Percentiles rank a stretch among this genome's conserved stretches.
phyloP scores from a whole-genome alignment of 2,113 vertebrate species.

The Lynx canadensis region DNA sequence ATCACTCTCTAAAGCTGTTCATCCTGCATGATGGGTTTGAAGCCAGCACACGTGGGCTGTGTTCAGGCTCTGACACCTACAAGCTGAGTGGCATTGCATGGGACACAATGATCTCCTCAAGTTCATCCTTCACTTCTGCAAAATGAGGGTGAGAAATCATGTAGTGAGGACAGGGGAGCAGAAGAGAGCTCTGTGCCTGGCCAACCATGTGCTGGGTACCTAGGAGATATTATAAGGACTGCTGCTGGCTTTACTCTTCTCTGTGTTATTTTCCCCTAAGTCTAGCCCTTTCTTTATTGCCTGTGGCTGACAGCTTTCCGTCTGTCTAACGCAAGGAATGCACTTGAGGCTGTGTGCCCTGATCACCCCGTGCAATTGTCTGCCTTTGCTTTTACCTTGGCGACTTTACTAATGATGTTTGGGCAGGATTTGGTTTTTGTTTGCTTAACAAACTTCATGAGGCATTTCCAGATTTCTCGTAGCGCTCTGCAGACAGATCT shows the following conservation, averaged over 20 bases:
- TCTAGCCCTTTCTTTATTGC: background rate
- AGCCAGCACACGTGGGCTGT: too few species aligned
- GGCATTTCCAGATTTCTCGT: background rate
- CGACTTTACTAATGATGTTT: constrained; percentile 17
- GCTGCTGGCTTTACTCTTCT: rapidly evolving
- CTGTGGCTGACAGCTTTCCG: background rate
- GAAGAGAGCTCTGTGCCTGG: background rate
- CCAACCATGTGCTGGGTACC: rapidly evolving
- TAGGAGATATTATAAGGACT: too few species aligned
- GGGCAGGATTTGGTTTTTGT: constrained; percentile 55
- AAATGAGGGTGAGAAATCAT: background rate
- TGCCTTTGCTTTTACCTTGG: background rate
- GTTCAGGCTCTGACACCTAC: background rate
- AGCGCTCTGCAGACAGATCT: background rate
- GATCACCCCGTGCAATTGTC: background rate
- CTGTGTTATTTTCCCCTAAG: background rate
- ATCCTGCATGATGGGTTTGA: background rate
- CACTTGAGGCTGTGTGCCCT: rapidly evolving
- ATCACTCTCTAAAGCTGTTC: background rate
- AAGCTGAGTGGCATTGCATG: background rate
- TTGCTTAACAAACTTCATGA: constrained; percentile 52
- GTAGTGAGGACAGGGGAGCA: rapidly evolving
- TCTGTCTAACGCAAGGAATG: background rate
- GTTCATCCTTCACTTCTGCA: background rate
- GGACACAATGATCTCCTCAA: background rate